Conservation (phyloP, 2,888 invertebrate species). For the Ganaspis brasiliensis region DNA sequence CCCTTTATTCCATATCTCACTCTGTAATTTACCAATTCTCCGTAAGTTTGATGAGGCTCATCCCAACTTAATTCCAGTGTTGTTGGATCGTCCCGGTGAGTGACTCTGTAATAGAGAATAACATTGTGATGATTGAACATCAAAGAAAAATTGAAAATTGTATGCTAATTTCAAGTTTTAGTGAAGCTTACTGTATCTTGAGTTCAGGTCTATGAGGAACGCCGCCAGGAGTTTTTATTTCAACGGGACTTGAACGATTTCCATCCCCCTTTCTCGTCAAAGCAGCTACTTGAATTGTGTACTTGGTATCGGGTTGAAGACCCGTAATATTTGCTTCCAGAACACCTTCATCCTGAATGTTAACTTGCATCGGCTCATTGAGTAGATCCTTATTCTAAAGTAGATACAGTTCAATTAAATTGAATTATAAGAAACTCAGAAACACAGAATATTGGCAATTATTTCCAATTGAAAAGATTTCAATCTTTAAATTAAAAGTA, state of each 20-base stretch:
- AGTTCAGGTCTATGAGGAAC: conserved; percentile 93
- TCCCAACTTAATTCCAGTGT: conserved; percentile 96
- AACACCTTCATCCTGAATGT: conserved; percentile 90
- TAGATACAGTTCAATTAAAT: conserved; percentile 10
- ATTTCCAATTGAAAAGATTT: not conserved
- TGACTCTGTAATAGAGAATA: conserved; percentile 83
- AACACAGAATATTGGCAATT: not conserved
- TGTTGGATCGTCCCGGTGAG: conserved; percentile 93
- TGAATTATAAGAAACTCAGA: not conserved
- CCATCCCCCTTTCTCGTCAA: conserved; percentile 98
- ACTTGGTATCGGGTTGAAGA: conserved; percentile 96
- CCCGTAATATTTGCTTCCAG: conserved; percentile 92
- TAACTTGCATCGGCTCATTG: conserved; percentile 93
- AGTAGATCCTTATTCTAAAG: conserved; percentile 87
- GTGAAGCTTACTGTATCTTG: conserved; percentile 86
- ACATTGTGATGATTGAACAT: too few species aligned
- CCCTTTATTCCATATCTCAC: conserved; percentile 94
- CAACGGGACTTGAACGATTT: conserved; percentile 92
- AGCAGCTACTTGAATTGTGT: conserved; percentile 97
- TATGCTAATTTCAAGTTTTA: not conserved
- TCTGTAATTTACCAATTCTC: conserved; percentile 93
- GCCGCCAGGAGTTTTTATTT: conserved; percentile 95
- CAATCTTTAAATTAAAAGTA: too few species aligned
- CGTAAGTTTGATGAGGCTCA: conserved; percentile 93
- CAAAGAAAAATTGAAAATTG: not conserved